Base-by-base conservation (phyloP, 2,888 invertebrate species). In the Eustalomyia histrio region DNA sequence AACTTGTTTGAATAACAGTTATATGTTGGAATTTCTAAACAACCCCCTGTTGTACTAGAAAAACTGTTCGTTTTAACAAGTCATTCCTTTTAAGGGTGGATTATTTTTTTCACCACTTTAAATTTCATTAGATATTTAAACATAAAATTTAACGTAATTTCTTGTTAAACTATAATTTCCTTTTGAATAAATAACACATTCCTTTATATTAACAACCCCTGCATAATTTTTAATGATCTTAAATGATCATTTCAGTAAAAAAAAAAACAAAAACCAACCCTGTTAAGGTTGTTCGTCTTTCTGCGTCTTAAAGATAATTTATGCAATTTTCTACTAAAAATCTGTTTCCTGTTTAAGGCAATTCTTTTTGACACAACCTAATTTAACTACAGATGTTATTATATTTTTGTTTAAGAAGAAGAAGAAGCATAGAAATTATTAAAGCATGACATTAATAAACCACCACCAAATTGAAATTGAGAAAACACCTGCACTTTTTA, bases 321-420 rank as follows among this genome's bases (percentile, higher is more conserved):
- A 76, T 67, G 76, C 76, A 80, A 68, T 78, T 80, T 55, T 64
- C 64, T 63, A 39, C 47, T 53, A 68, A 52, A 75, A 80, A 80
- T 80, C 75, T 80, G 79, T 80, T 80, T 80, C 79, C 79, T 80
- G 79, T 74, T 65, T n/a, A 35, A 57, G 63, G 68, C 6, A 29
- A 29, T 4, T 29, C 47, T 52, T 69, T 69, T 69, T 63, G 64
- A 75, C 53, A 17, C 7, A 39, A 60, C 61, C 60, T 76, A 64
- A 21, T 73, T 64, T 12, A n/a, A 12, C 50, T 67, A 75, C 79
- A 80, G 75, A 75, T 80, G 79, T 75, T 79, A 7, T 43, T 43
- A 24, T 64, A 35, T 55, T 69, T 73, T 67, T 55, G 14, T 67
- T 67, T 1, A 43, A 33, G 35, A 35, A 24, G 24, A 64, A 47